Evolutionary conservation across 2,113 vertebrate species (phyloP), one percentile per base, ranked within the genome.

Genomic region (Morone saxatilis): DNA sequence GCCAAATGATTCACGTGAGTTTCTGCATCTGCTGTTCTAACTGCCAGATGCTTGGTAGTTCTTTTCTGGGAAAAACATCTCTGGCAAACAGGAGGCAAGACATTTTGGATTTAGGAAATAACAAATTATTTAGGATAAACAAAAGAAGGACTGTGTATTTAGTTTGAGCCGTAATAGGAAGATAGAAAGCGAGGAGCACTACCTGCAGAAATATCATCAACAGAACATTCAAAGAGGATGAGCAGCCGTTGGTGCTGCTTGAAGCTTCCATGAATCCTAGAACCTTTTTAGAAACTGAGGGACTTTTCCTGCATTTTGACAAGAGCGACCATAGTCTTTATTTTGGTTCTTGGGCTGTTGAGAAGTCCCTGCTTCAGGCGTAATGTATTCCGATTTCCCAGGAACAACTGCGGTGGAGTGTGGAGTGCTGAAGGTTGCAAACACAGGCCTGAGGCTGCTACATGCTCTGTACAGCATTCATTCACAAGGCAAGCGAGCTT

Each of bases 41-140:
- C 77, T 75, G 68, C 76, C 79, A 83, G 61, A 69, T 87, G 61
- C 43, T 76, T 80, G 22, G 47, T 81, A 70, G 66, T 20, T 83
- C 47, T 62, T 71, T 76, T 76, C 62, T 43, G 25, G 17, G 57
- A 10, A 61, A 73, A 53, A 65, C 3, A 22, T 47, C 41, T 60
- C 43, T 67, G 48, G 51, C 57, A 83, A 83, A 87, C 80, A 89
- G 74, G 85, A 89, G 83, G 74, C 66, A n/a, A 67, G 20, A 36
- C 54, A 71, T 83, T 76, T 65, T 66, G 62, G 36, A 70, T 41
- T 59, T 84, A 43, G 76, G 12, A 43, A 76, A 60, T 8, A 25
- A 45, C 63, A 67, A 56, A 56, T 41, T 53, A 19, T 74, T 78
- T 51, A 43, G n/a, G 48, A 65, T 25, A 63, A 63, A 74, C 47